These are phyloP conservation scores for Sebastolobus alascanus DNA, from an alignment of 2,797 vertebrate genomes.

Conservation along the genomic window DNA sequence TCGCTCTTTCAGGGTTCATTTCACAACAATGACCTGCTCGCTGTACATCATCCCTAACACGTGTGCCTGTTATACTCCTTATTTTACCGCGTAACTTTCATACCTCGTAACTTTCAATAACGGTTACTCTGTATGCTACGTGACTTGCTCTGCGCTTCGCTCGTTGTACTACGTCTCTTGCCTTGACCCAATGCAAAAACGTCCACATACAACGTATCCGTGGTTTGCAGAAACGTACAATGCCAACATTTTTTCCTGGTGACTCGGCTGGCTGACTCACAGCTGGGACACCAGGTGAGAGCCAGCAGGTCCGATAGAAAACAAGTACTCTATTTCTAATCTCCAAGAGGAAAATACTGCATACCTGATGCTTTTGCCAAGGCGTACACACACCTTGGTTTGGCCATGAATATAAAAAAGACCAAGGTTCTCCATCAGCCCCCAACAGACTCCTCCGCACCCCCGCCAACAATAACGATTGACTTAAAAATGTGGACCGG, in stretches of 20 bases:
- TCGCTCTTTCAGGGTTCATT: no score
- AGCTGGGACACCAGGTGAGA: constrained; percentile 19
- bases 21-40: no score
- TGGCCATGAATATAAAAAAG: neutral
- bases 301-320: constrained; percentile 16
- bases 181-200: no score
- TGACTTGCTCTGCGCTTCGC: neutral
- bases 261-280: neutral
- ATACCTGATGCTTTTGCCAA: neutral
- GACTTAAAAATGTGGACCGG: neutral
- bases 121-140: no score
- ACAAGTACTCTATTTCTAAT: neutral
- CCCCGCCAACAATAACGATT: neutral
- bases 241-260: neutral
- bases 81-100: neutral
- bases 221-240: no score
- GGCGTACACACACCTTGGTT: neutral
- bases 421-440: neutral
- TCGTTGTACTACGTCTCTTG: no score
- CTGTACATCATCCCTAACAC: no score
- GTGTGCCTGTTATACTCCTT: neutral
- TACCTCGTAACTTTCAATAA: neutral
- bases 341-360: neutral
- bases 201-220: no score
- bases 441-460: neutral